Evolutionary conservation across 2,888 invertebrate genomes (phyloP), one percentile per base, ranked within the genome.

Genomic region (Cataglyphis altisquamis): DNA sequence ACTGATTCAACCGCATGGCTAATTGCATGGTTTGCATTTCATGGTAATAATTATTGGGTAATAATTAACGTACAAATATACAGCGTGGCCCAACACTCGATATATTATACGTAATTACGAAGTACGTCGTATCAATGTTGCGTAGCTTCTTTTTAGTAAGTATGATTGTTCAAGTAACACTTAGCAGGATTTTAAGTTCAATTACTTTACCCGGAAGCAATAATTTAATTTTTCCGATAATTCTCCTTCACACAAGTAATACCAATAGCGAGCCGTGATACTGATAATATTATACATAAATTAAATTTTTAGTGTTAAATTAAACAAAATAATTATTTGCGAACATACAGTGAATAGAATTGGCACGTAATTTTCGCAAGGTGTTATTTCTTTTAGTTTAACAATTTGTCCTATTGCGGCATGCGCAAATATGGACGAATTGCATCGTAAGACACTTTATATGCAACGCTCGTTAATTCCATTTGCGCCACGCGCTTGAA

Each of bases 391-490:
- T 57, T 25, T 57, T 1, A 41, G 29, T 18, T 57, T 41, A 60
- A 60, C 21, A 60, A 80, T 45, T 32, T 39, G 18, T 8, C 4
- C 21, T 2, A 8, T 25, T 21, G 32, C 25, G 18, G 3, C 12
- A 72, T 3, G 21, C 21, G 21, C 21, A 68, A 75, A 75, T n/a
- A 48, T 21, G 36, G 32, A 48, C 25, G 62, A 36, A 12, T n/a
- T 8, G n/a, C 48, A 15, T 9, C 57, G 39, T 15, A 52, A 72
- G 39, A 25, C 9, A 36, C 21, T 67, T 77, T 39, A 48, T 60
- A 36, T 62, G 80, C 85, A 82, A 74, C 48, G 63, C 87, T 85
- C 88, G 82, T 88, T 88, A 88, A 88, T 88, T 85, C 83, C 87
- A 64, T 88, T 87, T 81, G 68, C 52, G 29, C 45, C 29, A 81